Conservation (phyloP, 2,797 vertebrate genomes). For the Sebastes ruberrimus region DNA sequence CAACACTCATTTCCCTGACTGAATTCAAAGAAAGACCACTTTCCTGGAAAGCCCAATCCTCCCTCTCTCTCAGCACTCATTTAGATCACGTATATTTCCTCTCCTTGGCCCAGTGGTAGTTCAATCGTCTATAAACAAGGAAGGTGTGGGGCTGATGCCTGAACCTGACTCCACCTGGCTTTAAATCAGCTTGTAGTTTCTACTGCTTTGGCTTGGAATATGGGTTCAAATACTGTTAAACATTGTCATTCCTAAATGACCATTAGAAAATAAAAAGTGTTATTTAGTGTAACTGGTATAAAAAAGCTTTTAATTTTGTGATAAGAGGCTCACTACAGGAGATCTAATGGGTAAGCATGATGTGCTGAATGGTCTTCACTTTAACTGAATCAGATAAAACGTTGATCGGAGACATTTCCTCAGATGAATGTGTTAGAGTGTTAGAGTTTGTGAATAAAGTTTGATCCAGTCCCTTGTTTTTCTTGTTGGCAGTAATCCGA, state of each 20-base stretch:
- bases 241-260: not conserved
- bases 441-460: conserved; percentile 14
- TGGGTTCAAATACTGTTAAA: not conserved
- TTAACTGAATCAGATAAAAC: conserved; percentile 5
- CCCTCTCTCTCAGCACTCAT: conserved; percentile 50
- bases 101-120: conserved; percentile 8
- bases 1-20: conserved; percentile 64
- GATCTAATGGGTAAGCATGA: not conserved
- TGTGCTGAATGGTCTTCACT: not conserved
- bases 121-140: conserved; percentile 36
- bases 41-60: conserved; percentile 40
- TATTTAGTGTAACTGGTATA: not conserved
- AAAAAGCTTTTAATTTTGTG: not conserved
- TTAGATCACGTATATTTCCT: conserved; percentile 50
- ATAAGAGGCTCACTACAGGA: not conserved
- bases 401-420: not conserved
- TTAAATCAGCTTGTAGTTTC: not conserved
- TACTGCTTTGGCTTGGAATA: not conserved
- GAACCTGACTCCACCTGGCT: conserved; percentile 9
- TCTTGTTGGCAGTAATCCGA: conserved; percentile 17
- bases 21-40: conserved; percentile 60
- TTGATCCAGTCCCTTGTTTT: conserved; percentile 27
- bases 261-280: not conserved
- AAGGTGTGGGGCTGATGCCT: conserved; percentile 24
- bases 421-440: conserved; percentile 1